phyloP scores from a whole-genome alignment of 2,888 invertebrate species.

The Synergus umbraculus region DNA sequence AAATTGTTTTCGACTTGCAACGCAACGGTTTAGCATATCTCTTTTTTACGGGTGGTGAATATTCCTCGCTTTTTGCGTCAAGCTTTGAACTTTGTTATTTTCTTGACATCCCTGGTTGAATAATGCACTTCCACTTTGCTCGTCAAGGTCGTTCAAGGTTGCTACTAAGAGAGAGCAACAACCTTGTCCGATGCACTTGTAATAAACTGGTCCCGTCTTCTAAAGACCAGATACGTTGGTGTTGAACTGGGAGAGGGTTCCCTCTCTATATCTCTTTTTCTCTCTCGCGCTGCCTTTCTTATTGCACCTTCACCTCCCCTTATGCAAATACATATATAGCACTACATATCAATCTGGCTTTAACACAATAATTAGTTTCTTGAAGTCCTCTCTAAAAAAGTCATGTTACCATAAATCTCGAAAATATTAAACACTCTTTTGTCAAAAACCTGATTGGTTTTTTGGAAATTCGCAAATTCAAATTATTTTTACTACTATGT shows the following conservation, averaged over 20 bases:
- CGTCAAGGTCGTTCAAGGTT: conserved; percentile 59
- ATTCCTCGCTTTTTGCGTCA: neutral
- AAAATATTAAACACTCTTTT: too few relatives aligned
- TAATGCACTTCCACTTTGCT: conserved; percentile 51
- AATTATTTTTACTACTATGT: too few relatives aligned
- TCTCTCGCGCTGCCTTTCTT: neutral
- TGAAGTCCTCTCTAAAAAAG: neutral
- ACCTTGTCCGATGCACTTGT: conserved; percentile 52
- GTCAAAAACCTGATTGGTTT: too few relatives aligned
- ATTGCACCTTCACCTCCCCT: neutral
- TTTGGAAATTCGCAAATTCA: too few relatives aligned
- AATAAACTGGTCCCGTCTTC: conserved; percentile 56
- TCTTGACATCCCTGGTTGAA: neutral
- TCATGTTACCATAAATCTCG: too few relatives aligned
- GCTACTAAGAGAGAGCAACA: conserved; percentile 56
- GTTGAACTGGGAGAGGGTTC: conserved; percentile 5
- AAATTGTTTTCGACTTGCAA: too few relatives aligned
- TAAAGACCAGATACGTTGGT: conserved; percentile 46
- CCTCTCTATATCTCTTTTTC: neutral
- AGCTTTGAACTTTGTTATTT: neutral
- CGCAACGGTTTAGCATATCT: neutral
- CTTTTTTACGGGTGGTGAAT: neutral
- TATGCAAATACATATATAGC: neutral
- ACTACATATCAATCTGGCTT: neutral
- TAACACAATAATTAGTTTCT: neutral